Conservation (phyloP, 2,113 vertebrate species). For the Phylloscopus whistleri region DNA sequence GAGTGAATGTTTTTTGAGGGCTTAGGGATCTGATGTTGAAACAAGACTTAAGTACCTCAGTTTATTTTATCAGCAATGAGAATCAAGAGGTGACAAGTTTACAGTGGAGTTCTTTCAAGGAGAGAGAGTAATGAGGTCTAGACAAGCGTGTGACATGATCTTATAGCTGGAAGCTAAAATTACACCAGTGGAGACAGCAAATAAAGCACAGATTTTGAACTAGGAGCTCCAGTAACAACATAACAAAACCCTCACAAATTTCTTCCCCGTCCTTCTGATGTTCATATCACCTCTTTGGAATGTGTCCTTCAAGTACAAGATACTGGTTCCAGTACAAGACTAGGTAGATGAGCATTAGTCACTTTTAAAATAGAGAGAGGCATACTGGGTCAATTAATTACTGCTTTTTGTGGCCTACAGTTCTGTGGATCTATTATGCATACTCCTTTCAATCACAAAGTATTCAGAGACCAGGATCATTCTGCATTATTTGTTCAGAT, state of each 20-base stretch:
- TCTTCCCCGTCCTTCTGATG: neutral
- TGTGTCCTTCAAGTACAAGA: neutral
- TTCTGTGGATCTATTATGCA: neutral
- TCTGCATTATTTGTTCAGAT: conserved; percentile 1
- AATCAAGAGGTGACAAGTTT: conserved; percentile 42
- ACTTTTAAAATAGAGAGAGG: neutral
- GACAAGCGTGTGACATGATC: neutral
- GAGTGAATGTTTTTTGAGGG: neutral
- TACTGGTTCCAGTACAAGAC: neutral
- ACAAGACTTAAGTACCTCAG: neutral
- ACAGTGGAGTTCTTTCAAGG: neutral
- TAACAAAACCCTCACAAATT: neutral
- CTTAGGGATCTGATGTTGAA: neutral
- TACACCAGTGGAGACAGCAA: neutral
- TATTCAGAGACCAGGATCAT: neutral
- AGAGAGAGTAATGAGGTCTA: conserved; percentile 32
- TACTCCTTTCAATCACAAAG: neutral
- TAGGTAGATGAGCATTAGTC: neutral
- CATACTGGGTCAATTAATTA: neutral
- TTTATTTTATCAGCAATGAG: conserved; percentile 33
- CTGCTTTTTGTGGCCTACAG: neutral
- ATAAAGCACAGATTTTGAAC: conserved; percentile 1
- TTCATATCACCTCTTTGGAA: neutral
- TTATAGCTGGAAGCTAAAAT: conserved; percentile 39
- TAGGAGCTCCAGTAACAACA: neutral